Base-by-base conservation (phyloP, 2,113 vertebrate species). In the Plestiodon gilberti region DNA sequence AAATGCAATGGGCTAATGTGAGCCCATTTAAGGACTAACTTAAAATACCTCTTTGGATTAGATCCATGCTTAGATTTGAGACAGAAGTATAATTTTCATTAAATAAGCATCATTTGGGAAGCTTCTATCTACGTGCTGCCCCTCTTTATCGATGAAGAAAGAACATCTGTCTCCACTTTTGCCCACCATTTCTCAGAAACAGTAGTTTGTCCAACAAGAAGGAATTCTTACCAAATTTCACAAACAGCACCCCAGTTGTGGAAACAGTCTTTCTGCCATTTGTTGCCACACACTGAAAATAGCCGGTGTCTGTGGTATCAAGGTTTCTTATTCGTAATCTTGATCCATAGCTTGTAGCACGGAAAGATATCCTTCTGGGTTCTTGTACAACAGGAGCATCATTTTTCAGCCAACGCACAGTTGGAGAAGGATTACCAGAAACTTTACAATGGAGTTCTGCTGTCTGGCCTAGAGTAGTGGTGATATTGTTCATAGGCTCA, bases 401-500 rank as follows among this genome's bases (percentile, higher is more conserved):
- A 4, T 99, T 99, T 92, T 99, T 99, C 89, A 99, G 96, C 99
- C 99, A 99, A 71, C 98, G 97, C 13, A 99, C 97, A 0, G 95
- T 95, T 0, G 99, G 99, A 10, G 91, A 85, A 0, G 99, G 99
- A 52, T 97, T 97, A 33, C 99, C 99, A 0, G 98, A 97, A 70
- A 99, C 99, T 1, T 94, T 97, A 89, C 99, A 99, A 92, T 98
- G 96, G 85, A 99, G 96, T 91, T 99, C 99, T 0, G 99, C 99
- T 0, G 97, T 99, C 91, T 98, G 98, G 33, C 98, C 98, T 70
- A 99, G 95, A 0, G 98, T 99, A 0, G 98, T 99, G 82, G 99
- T 99, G 94, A 99, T 99, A 95, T 99, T 99, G 92, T 99, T 99
- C 98, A 99, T 98, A 0, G 98, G 98, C 15, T 98, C 97, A 11